Evolutionary conservation across 2,113 vertebrate species (phyloP), one percentile per base, ranked within the genome.

Genomic region (Sinocyclocheilus maitianheensis): DNA sequence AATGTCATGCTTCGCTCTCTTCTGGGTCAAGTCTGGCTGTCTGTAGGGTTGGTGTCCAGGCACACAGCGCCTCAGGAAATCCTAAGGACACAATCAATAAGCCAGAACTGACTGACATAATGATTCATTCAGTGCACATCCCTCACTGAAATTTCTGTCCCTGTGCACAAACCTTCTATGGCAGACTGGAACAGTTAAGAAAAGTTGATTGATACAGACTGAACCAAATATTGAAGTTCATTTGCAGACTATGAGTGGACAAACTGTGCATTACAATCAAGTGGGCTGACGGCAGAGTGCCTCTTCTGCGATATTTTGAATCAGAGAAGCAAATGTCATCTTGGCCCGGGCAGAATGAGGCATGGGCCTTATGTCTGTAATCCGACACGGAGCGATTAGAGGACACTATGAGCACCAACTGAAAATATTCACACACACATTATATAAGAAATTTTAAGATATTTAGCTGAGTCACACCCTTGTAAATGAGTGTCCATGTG

Each of bases 311-410:
- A 71, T 87, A 82, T 75, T 75, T 24, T 81, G 80, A 83, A 84
- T 77, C 65, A 78, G 34, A 71, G 40, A 62, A 1, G 40, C 14
- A 24, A 83, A 82, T 78, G 84, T 81, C 30, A 55, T 46, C 74
- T 82, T 82, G 82, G 79, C 87, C 60, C 62, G 80, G 86, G 43
- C 14, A 81, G 85, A 89, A 91, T 90, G 86, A 43, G 77, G 83
- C 74, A 89, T 81, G 85, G 87, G 34, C 85, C 85, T 83, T 81
- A 72, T 79, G 88, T 78, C 77, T 92, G 91, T 92, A 92, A 92
- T 80, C 78, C 81, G 85, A 93, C 55, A 76, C 84, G 79, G 79
- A 63, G 79, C 72, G 84, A 88, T 51, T 40, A 75, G 53, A 63
- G 26, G 53, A 76, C 82, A 86, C 40, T 16, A 77, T 20, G 51